Base-by-base conservation (phyloP, 2,113 vertebrate species). In the Barnardius zonarius region DNA sequence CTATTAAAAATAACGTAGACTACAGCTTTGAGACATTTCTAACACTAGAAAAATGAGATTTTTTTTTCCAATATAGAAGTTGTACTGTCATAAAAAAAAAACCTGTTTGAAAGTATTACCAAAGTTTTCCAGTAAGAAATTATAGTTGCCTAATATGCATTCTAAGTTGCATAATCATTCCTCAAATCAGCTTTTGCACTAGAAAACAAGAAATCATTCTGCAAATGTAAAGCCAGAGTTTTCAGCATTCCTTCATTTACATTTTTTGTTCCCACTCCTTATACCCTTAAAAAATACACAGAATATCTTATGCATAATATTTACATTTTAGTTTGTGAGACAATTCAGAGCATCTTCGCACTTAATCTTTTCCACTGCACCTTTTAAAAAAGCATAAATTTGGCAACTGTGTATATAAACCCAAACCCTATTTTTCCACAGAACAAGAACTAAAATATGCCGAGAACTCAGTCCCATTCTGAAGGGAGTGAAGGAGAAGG, bases 11-110 rank as follows among this genome's bases (percentile, higher is more conserved):
- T 13, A 54, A 59, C 5, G 8, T 9, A 49, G 63, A 23, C 37
- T 61, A 28, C 37, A 67, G 28, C 49, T 86, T 63, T 41, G 39
- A 49, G 28, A 67, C 44, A 52, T 22, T 83, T 35, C 68, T 64
- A 86, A 13, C 55, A 61, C 67, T 55, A 93, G 37, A 88, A 94
- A 95, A 95, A 83, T 24, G 13, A 24, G 30, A 13, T 25, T 46
- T 19, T 43, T 30, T 75, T 30, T 39, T 72, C 27, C 61, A 67
- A n/a, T 52, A 66, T 5, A 88, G 39, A 37, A 28, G n/a, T 67
- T 54, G 41, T 6, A 39, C 18, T 74, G 23, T 46, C 37, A 57
- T 86, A 37, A 85, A 92, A 81, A 73, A 73, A 35, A 52, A 28
- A 31, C 0, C 2, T 2, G 4, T 62, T 39, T 80, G 35, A 69